phyloP scores from a whole-genome alignment of 2,888 invertebrate genomes.

The Cyclophora punctaria region DNA sequence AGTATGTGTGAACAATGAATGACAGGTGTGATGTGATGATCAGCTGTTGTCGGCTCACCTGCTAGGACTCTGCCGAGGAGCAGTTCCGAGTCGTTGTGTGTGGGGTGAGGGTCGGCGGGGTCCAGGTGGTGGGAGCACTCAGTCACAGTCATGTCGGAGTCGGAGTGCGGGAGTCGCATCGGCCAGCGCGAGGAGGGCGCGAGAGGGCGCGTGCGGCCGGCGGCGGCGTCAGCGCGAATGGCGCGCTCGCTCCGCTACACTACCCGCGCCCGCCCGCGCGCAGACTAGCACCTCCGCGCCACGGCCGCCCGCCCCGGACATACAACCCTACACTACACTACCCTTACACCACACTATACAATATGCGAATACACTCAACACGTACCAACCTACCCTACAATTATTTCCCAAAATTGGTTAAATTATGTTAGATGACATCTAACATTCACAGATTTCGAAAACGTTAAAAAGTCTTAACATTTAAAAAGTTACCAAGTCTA shows the following conservation, averaged over 20 bases:
- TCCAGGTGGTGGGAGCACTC: conserved; percentile 51
- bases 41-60: conserved; percentile 47
- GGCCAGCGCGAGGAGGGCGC: conserved; percentile 55
- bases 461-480: too few species aligned
- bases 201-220: conserved; percentile 65
- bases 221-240: conserved; percentile 71
- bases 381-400: too few species aligned
- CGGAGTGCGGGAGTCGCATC: conserved; percentile 52
- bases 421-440: too few species aligned
- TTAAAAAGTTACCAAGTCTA: too few species aligned
- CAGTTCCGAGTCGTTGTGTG: conserved; percentile 50
- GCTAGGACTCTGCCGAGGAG: conserved; percentile 67
- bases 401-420: too few species aligned
- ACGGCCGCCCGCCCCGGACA: conserved; percentile 46
- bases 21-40: conserved; percentile 42
- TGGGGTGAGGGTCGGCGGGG: conserved; percentile 31
- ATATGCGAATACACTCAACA: too few species aligned
- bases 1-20: conserved; percentile 17
- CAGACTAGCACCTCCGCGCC: conserved; percentile 31
- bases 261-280: conserved; percentile 38
- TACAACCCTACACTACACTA: conserved; percentile 17
- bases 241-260: conserved; percentile 53
- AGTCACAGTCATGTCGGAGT: conserved; percentile 62
- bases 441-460: too few species aligned
- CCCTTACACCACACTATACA: too few species aligned